Conservation (phyloP, 1,140 invertebrate species). For the Drosophila carrolli region DNA sequence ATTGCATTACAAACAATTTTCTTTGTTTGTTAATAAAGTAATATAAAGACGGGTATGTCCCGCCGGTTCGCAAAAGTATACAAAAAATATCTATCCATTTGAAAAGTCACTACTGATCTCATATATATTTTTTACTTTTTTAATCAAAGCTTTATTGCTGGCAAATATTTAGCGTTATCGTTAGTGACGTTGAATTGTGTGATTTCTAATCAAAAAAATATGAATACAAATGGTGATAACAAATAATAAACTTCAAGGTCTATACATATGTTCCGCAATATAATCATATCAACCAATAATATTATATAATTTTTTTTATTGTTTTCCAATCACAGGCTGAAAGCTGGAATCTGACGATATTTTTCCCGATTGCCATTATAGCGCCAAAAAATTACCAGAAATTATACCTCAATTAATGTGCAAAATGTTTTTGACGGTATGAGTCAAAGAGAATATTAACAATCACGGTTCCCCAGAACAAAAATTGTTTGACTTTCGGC, state of each 20-base stretch:
- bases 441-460: slow-evolving; percentile 12
- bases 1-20: no score
- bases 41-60: no score
- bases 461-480: slow-evolving; percentile 22
- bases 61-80: no score
- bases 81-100: no score
- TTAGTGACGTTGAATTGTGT: neutral
- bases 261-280: no score
- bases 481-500: slow-evolving; percentile 7
- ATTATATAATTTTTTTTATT: neutral
- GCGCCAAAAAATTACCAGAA: slow-evolving; percentile 13
- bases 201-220: neutral
- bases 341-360: no score
- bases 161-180: neutral
- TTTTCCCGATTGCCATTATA: neutral
- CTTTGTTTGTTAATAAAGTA: no score
- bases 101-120: no score
- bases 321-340: no score
- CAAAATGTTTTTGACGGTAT: neutral
- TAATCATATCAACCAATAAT: neutral
- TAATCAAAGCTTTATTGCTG: neutral
- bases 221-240: neutral
- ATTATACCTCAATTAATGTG: slow-evolving; percentile 13
- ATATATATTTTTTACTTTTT: neutral
- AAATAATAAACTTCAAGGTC: neutral